phyloP scores from a whole-genome alignment of 37 sponge, comb jelly and placozoan genomes.

The Cliona cf. orientalis region DNA sequence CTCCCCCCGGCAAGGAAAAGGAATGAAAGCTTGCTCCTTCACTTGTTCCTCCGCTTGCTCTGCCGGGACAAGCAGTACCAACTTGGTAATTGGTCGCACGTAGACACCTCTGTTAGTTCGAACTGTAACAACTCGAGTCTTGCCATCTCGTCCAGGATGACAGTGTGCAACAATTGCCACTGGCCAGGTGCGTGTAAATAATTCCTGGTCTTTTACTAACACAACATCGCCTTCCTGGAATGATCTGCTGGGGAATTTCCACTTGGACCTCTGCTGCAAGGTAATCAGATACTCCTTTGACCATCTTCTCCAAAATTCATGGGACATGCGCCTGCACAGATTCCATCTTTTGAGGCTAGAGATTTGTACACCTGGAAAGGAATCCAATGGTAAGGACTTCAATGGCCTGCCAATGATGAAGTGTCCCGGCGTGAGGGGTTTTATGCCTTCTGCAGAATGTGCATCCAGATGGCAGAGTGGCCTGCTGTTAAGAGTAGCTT shows the following conservation, averaged over 20 bases:
- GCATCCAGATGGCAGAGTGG: no score
- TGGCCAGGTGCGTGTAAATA: not conserved
- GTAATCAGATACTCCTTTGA: not conserved
- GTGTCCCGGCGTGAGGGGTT: no score
- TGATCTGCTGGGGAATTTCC: not conserved
- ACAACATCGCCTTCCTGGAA: slow-evolving; percentile 7
- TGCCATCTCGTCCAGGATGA: slow-evolving; percentile 2
- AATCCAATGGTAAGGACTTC: no score
- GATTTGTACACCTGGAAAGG: no score
- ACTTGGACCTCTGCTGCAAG: not conserved
- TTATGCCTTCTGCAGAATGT: no score
- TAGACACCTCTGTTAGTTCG: not conserved
- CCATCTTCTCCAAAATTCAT: slow-evolving; percentile 10
- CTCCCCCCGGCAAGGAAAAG: no score
- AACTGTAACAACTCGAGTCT: slow-evolving; percentile 3
- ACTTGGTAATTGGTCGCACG: not conserved
- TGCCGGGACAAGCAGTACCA: not conserved
- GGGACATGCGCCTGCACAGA: not conserved
- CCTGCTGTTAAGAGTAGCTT: no score
- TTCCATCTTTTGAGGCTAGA: slow-evolving; percentile 5
- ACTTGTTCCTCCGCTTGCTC: no score
- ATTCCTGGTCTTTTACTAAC: not conserved
- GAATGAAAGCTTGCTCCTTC: no score
- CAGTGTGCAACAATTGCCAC: not conserved
- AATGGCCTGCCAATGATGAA: no score